These are phyloP conservation scores for Thysanoteuthis rhombus DNA, from an alignment of 2,888 invertebrate genomes.

Conservation along the genomic window DNA sequence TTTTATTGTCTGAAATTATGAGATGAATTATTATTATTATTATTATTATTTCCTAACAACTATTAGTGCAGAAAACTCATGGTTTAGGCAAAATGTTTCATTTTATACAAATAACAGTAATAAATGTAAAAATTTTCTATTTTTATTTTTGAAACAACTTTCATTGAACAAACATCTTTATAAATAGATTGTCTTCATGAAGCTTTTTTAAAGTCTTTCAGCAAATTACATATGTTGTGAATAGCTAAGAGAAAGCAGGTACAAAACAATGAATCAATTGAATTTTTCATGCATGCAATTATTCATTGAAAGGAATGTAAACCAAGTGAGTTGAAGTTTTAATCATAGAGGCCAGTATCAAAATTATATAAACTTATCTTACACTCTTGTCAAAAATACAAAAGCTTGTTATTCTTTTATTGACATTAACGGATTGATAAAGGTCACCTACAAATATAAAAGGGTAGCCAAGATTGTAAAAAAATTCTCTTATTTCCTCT, in stretches of 20 bases:
- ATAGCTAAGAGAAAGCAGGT: not conserved
- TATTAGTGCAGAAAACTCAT: no score
- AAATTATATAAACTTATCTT: not conserved
- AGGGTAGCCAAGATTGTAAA: not conserved
- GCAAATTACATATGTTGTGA: not conserved
- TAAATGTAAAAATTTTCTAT: not conserved
- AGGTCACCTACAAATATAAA: not conserved
- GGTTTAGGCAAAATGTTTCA: not conserved
- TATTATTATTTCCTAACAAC: not conserved
- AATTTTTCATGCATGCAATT: not conserved
- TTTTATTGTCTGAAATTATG: not conserved
- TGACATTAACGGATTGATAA: not conserved
- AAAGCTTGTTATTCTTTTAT: not conserved
- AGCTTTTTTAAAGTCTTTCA: not conserved
- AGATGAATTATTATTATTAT: not conserved
- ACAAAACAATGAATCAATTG: not conserved
- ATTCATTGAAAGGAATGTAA: not conserved
- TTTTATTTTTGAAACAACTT: not conserved
- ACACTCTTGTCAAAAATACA: not conserved
- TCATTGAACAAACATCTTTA: not conserved
- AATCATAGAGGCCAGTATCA: not conserved
- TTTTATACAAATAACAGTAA: not conserved
- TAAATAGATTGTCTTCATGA: not conserved
- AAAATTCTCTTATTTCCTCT: not conserved
- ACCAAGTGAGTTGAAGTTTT: not conserved